Conservation (phyloP, 2,888 invertebrate genomes). For the Erebia epiphron region DNA sequence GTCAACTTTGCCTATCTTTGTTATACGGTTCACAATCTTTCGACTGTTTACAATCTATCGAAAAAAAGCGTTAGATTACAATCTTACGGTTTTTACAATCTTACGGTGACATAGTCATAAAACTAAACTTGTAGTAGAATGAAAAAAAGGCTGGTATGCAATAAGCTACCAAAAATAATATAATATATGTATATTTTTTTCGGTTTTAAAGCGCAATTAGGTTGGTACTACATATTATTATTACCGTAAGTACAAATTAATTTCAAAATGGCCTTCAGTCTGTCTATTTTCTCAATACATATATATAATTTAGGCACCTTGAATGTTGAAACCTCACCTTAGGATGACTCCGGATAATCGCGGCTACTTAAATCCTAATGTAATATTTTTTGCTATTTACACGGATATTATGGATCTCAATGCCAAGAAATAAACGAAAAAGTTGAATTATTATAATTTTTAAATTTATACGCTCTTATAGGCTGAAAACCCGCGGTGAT, state of each 20-base stretch:
- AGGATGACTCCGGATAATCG: constrained; percentile 11
- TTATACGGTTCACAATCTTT: too few relatives aligned
- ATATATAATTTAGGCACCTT: constrained; percentile 12
- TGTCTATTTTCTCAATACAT: constrained; percentile 9
- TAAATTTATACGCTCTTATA: too few relatives aligned
- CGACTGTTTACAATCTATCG: too few relatives aligned
- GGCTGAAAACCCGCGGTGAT: too few relatives aligned
- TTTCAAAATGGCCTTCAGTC: constrained; percentile 4
- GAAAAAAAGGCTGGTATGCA: too few relatives aligned
- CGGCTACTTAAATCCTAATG: constrained; percentile 1
- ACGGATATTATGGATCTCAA: constrained; percentile 20
- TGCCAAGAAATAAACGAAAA: constrained; percentile 8
- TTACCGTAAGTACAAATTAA: neutral
- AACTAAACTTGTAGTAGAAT: too few relatives aligned
- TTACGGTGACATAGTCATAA: too few relatives aligned
- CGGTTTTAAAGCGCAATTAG: too few relatives aligned
- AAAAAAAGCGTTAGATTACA: too few relatives aligned
- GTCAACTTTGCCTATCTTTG: too few relatives aligned
- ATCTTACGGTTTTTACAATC: too few relatives aligned
- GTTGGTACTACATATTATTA: neutral
- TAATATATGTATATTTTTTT: neutral
- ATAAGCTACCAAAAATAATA: too few relatives aligned
- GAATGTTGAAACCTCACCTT: neutral
- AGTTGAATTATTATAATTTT: neutral
- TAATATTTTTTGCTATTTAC: constrained; percentile 14